Conservation (phyloP, 2,797 vertebrate genomes). For the Sandelia bainsii region DNA sequence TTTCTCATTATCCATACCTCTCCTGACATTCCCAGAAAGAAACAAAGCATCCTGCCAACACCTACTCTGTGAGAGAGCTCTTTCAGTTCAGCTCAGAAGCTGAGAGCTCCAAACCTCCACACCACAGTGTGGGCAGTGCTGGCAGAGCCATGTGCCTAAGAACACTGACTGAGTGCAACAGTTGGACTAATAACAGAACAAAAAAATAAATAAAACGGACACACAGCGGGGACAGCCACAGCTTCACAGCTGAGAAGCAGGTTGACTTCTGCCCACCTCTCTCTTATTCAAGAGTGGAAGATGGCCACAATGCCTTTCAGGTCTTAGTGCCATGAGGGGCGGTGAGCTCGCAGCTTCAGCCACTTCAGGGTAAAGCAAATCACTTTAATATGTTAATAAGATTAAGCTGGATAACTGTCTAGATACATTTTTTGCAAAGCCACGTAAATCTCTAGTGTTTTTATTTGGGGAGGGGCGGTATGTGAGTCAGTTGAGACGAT, state of each 20-base stretch:
- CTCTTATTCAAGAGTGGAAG: slow-evolving; percentile 75
- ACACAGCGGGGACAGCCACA: slow-evolving; percentile 69
- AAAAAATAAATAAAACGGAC: slow-evolving; percentile 66
- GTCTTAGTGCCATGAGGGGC: slow-evolving; percentile 84
- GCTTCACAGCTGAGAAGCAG: slow-evolving; percentile 74
- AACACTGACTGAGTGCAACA: slow-evolving; percentile 84
- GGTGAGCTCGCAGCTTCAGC: slow-evolving; percentile 85
- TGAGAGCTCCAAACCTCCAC: slow-evolving; percentile 84
- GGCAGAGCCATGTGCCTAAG: slow-evolving; percentile 78
- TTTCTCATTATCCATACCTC: slow-evolving; percentile 80
- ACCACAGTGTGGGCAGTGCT: slow-evolving; percentile 84
- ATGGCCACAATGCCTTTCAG: slow-evolving; percentile 84
- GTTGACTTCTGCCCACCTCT: slow-evolving; percentile 85
- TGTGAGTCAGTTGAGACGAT: slow-evolving; percentile 88
- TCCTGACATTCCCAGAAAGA: slow-evolving; percentile 81
- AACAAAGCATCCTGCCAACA: slow-evolving; percentile 84
- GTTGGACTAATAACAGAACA: slow-evolving; percentile 81
- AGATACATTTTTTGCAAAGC: slow-evolving; percentile 89
- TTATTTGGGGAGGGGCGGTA: slow-evolving; percentile 84
- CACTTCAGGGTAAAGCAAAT: slow-evolving; percentile 89
- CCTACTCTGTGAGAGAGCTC: slow-evolving; percentile 83
- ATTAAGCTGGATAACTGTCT: slow-evolving; percentile 92
- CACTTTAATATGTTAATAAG: slow-evolving; percentile 92
- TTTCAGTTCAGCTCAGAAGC: slow-evolving; percentile 82
- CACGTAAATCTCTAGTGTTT: slow-evolving; percentile 89